phyloP scores from a whole-genome alignment of 2,888 invertebrate genomes.

The Acronicta psi region DNA sequence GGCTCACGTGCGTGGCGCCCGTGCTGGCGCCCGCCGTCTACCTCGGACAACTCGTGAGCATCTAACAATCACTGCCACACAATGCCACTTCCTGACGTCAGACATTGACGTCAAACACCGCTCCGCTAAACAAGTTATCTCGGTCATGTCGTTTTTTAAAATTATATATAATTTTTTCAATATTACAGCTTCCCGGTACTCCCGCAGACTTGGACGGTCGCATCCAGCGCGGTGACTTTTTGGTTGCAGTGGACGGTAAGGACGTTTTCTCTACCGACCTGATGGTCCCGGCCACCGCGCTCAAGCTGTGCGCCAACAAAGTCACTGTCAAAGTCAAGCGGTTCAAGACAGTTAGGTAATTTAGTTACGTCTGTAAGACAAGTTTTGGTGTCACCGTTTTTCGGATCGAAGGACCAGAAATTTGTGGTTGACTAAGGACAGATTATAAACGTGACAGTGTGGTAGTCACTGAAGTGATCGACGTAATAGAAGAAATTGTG shows the following conservation, averaged over 20 bases:
- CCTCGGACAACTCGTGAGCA: constrained; percentile 96
- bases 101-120: no score
- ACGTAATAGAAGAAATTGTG: neutral
- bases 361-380: constrained; percentile 4
- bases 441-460: neutral
- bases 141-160: no score
- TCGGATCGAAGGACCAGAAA: constrained; percentile 23
- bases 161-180: no score
- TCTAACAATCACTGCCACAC: no score
- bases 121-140: no score
- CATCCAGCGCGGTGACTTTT: constrained; percentile 97
- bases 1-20: constrained; percentile 94
- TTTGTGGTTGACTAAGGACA: constrained; percentile 3
- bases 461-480: neutral
- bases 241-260: constrained; percentile 96
- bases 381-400: constrained; percentile 49
- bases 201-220: constrained; percentile 96
- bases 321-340: constrained; percentile 95
- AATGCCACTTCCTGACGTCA: no score
- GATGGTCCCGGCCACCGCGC: constrained; percentile 95
- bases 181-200: constrained; percentile 94
- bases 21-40: constrained; percentile 93
- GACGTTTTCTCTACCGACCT: constrained; percentile 93
- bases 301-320: constrained; percentile 96
- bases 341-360: constrained; percentile 91